A percentile compares a stretch with the other conserved stretches of the same genome.
Conservation (phyloP, 2,888 invertebrate species). For the Zootermopsis nevadensis region DNA sequence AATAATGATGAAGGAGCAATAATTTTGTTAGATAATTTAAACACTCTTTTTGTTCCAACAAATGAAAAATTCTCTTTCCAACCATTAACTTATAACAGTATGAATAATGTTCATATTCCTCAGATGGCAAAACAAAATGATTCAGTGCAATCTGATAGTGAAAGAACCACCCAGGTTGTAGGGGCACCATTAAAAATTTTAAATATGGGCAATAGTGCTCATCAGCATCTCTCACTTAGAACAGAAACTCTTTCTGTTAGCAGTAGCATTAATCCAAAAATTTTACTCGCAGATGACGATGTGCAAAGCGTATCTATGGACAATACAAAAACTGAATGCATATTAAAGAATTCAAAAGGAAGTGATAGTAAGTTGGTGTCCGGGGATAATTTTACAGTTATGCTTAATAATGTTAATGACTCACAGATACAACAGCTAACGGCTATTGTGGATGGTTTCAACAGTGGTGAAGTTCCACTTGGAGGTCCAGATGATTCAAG, state of each 20-base stretch:
- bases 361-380: not conserved
- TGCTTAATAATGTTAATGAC: not conserved
- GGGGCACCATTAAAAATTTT: not conserved
- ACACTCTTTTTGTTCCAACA: not conserved
- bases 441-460: slow-evolving; percentile 29
- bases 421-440: slow-evolving; percentile 22
- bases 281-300: not conserved
- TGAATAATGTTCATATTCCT: not conserved
- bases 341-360: not conserved
- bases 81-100: not conserved
- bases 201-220: not conserved
- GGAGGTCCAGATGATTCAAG: not conserved
- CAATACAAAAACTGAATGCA: not conserved
- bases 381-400: slow-evolving; percentile 11
- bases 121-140: not conserved
- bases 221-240: not conserved
- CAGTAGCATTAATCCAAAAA: not conserved
- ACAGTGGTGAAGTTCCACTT: not conserved
- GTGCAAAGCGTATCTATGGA: not conserved
- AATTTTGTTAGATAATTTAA: not conserved
- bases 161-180: not conserved
- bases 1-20: not conserved
- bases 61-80: not conserved
- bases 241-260: not conserved
- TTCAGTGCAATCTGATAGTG: not conserved